Evolutionary conservation across 23 tunicate species (phyloP), one percentile per base, ranked within the genome.

Genomic region (Oikopleura albicans): DNA sequence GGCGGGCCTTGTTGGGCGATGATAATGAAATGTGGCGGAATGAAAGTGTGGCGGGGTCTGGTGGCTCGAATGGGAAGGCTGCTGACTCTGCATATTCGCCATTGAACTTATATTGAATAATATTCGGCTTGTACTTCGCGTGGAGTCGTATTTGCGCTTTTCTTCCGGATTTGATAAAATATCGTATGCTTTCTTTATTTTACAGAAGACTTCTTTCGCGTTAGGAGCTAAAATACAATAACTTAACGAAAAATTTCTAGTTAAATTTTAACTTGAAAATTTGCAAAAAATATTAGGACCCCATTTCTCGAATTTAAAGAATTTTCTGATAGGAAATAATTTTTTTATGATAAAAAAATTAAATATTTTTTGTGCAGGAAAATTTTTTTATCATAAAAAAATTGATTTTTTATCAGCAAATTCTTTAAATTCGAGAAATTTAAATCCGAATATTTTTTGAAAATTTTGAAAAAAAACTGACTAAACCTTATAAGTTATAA

Each of bases 121-220:
- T 49, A 49, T 12, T 12, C 63, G 63, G 12, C 22, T 12, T 12
- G 63, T 49, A 71, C 37, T 4, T 27, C 79, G 79, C 2, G 79
- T 71, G 4, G 79, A 34, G 79, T 71, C 79, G 31, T 71, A 71
- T 4, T 71, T 71, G 4, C 79, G 27, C 34, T 37, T 16, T 71
- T 71, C 79, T 27, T 34, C 2, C 37, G 79, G 79, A 37, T 71
- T 31, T 4, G 79, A 71, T 16, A 71, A 29, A 16, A 71, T 71
- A 29, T 71, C 79, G 35, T 71, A 71, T 2, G 79, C 79, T 71
- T 71, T 71, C 37, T 71, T 71, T 34, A 71, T 71, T 16, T 71
- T 71, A 4, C 28, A 31, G 37, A 71, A 71, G 2, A 71, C 34
- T 12, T 71, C 35, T 22, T 71, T 71, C 37, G 79, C 79, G 31